A percentile compares a stretch with the other conserved stretches of the same genome.
Evolutionary conservation across 2,797 vertebrate genomes (phyloP).

Genomic region (Neopelma chrysocephalum): DNA sequence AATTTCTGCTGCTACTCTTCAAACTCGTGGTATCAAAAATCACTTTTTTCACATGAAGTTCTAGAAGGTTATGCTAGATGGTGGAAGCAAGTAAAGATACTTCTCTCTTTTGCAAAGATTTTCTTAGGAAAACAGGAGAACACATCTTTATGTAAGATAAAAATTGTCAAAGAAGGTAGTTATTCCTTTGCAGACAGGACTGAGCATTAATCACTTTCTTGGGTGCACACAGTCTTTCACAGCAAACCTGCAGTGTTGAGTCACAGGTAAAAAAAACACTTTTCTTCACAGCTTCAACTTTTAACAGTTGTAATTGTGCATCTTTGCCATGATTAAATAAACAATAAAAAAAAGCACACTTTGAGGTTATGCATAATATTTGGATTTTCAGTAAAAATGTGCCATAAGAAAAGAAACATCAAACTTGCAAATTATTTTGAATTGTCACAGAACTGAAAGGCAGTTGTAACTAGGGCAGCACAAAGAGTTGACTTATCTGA

Average conservation of each 20-base stretch:
- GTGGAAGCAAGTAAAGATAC: neutral
- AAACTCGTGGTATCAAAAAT: neutral
- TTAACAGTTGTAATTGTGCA: neutral
- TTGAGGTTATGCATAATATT: neutral
- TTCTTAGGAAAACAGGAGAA: neutral
- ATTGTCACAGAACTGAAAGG: neutral
- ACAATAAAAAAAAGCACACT: neutral
- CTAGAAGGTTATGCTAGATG: neutral
- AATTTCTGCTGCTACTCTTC: neutral
- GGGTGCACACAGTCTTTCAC: neutral
- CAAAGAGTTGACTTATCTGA: neutral
- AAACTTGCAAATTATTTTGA: neutral
- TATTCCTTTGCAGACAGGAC: neutral
- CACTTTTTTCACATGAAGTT: neutral
- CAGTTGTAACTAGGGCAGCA: neutral
- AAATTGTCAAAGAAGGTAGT: neutral
- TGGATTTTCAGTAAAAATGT: neutral
- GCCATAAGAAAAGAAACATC: neutral
- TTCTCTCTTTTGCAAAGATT: neutral
- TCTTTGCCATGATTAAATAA: neutral
- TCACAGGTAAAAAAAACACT: neutral
- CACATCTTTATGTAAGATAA: neutral
- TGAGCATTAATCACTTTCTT: neutral
- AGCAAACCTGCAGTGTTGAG: neutral
- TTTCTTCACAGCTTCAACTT: neutral